These are phyloP conservation scores for Stegastes partitus DNA, from an alignment of 2,113 vertebrate species.

Conservation along the genomic window DNA sequence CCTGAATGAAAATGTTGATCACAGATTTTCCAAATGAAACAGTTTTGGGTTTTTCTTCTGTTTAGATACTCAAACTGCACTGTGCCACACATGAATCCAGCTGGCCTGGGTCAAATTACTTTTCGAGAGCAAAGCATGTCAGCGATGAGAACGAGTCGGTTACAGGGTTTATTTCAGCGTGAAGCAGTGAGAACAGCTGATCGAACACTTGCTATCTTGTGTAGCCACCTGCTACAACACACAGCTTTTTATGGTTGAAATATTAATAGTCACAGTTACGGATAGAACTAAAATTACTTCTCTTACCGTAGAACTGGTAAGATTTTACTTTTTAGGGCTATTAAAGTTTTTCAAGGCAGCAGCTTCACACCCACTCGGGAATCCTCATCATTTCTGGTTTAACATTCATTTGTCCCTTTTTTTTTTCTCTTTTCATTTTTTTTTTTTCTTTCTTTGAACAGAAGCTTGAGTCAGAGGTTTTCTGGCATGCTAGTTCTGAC, in stretches of 20 bases:
- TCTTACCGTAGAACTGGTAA: too few species aligned
- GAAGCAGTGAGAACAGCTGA: too few species aligned
- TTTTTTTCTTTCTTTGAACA: neutral
- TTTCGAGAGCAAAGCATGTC: too few species aligned
- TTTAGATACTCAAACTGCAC: neutral
- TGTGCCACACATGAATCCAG: slow-evolving; percentile 4
- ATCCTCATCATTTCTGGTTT: slow-evolving; percentile 6
- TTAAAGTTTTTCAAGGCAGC: neutral
- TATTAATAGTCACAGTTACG: too few species aligned
- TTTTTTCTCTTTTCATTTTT: neutral
- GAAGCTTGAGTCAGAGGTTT: neutral
- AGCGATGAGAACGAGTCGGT: too few species aligned
- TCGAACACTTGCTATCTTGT: too few species aligned
- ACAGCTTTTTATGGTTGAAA: too few species aligned
- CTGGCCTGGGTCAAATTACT: neutral
- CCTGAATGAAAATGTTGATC: neutral
- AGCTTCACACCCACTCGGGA: neutral
- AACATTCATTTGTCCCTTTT: neutral
- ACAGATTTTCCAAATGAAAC: slow-evolving; percentile 19
- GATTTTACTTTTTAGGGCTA: neutral
- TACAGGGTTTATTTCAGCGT: neutral
- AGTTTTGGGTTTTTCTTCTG: slow-evolving; percentile 21
- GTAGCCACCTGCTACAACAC: too few species aligned
- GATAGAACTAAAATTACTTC: too few species aligned
- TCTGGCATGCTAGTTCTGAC: neutral